Evolutionary conservation across 1,140 invertebrate genomes (phyloP), one percentile per base, ranked within the genome.

Genomic region (Melitaea cinxia): DNA sequence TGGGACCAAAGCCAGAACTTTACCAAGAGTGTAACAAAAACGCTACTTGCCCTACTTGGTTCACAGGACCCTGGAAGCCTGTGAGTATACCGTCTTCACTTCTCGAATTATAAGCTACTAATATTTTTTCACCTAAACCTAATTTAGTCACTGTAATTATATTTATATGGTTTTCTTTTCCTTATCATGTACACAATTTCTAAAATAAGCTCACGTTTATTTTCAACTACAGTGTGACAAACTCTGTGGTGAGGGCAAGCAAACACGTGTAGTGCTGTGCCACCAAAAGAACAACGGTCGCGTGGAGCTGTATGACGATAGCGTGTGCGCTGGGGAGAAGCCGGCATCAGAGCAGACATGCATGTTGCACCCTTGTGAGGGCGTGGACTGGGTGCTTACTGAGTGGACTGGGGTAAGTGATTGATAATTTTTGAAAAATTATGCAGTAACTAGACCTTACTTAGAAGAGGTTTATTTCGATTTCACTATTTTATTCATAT

Each of bases 361-460:
- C 82, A 93, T 95, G 63, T 69, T 96, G 26, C 93, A 95, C 42
- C 96, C 97, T 4, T 99, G 98, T 78, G 96, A 96, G 55, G 97
- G 97, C 9, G 94, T 98, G 12, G 97, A 98, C 83, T 99, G 98
- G 97, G 93, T 98, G 26, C 92, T 94, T 0, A 95, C 96, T 4
- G 94, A 95, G 21, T 99, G 98, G 98, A 94, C 94, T 75, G 96
- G 97, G 60, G 97, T 98, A 92, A 95, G 94, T 91, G 23, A 2
- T 75, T 10, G 1, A 17, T n/a, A 19, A 4, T 24, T 9, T 21
- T 23, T 47, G 21, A 1, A 47, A 1, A 5, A 17, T 42, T 7
- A 33, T n/a, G n/a, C n/a, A n/a, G n/a, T n/a, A n/a, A n/a, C n/a
- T n/a, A n/a, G n/a, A n/a, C n/a, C n/a, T n/a, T n/a, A n/a, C n/a